Evolutionary conservation across 35 echinoderm and acorn worm genomes (phyloP).

Genomic region (Lytechinus pictus): DNA sequence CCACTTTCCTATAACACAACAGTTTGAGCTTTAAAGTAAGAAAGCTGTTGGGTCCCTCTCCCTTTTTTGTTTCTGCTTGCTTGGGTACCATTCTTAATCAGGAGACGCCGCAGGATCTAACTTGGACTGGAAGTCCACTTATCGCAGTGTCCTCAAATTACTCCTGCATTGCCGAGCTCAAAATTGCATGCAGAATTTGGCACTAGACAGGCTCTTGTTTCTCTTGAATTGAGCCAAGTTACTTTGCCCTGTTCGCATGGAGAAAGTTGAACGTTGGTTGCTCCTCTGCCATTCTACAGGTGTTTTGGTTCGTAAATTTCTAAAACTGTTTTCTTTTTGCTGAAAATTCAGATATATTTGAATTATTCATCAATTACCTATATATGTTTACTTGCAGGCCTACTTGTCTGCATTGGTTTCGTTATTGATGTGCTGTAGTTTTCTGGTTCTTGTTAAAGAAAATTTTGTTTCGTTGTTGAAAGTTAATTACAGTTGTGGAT

Average conservation of each 20-base stretch:
- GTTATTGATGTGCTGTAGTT: no score
- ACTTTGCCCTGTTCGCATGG: background rate
- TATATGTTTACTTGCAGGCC: no score
- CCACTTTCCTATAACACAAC: no score
- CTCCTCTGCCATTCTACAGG: background rate
- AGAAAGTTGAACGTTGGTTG: background rate
- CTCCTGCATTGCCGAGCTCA: slow-evolving; percentile 17
- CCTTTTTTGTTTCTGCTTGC: background rate
- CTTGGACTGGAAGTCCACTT: slow-evolving; percentile 41
- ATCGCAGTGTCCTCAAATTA: slow-evolving; percentile 33
- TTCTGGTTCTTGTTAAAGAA: no score
- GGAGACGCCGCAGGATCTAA: slow-evolving; percentile 49
- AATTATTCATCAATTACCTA: no score
- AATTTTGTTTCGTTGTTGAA: no score
- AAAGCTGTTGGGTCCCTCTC: background rate
- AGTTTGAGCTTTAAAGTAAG: no score
- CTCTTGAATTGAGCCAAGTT: background rate
- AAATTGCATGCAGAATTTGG: slow-evolving; percentile 3
- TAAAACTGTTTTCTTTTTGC: no score
- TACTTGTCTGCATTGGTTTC: no score
- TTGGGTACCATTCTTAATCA: slow-evolving; percentile 21
- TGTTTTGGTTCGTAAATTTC: no score
- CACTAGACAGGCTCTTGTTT: background rate
- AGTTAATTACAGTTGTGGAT: no score
- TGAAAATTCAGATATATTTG: no score